A percentile compares a stretch with the other conserved stretches of the same genome.
Evolutionary conservation across 2,797 vertebrate genomes (phyloP).

Genomic region (Gastrophryne carolinensis): DNA sequence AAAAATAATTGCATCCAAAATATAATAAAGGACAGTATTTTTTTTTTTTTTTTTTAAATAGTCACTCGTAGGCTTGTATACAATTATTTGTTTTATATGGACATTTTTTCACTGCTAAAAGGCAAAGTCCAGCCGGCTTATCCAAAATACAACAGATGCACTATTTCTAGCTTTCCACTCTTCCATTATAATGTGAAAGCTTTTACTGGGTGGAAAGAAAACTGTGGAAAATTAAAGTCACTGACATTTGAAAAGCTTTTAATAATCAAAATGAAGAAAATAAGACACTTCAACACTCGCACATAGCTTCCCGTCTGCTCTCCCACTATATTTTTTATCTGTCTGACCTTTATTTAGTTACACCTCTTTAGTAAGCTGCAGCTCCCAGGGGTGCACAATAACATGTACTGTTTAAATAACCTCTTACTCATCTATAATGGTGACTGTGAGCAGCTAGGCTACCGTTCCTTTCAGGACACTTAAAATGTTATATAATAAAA

Average conservation of each 20-base stretch:
- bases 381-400: constrained; percentile 36
- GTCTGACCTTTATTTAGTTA: constrained; percentile 50
- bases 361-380: constrained; percentile 40
- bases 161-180: neutral
- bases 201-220: neutral
- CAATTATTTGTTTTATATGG: neutral
- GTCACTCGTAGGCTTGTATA: no score
- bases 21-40: no score
- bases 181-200: constrained; percentile 6
- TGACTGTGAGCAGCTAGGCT: constrained; percentile 18
- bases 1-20: no score
- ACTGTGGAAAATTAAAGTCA: constrained; percentile 20
- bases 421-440: constrained; percentile 49
- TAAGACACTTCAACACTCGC: constrained; percentile 10
- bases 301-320: constrained; percentile 9
- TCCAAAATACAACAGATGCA: neutral
- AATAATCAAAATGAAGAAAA: constrained; percentile 44
- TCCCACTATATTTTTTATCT: constrained; percentile 47
- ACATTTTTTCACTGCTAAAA: neutral
- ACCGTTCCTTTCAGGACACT: constrained; percentile 21
- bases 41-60: no score
- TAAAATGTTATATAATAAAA: constrained; percentile 26
- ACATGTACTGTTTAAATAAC: constrained; percentile 48
- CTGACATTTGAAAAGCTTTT: constrained; percentile 42
- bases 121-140: neutral